A percentile compares a stretch with the other conserved stretches of the same genome.
Conservation (phyloP, 1,140 invertebrate species). For the Diachasmimorpha longicaudata region DNA sequence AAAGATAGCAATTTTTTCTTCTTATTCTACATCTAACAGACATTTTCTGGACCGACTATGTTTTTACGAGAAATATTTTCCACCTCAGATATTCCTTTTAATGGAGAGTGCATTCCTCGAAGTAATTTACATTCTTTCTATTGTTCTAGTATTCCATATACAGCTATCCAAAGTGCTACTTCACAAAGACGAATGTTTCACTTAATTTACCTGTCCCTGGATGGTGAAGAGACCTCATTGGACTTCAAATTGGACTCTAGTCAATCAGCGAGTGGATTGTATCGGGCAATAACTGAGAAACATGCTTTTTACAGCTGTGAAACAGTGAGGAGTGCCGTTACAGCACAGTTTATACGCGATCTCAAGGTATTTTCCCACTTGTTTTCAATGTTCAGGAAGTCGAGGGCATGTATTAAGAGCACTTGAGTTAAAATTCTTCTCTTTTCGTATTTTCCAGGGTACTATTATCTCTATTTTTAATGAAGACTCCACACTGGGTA, state of each 20-base stretch:
- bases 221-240: conserved; percentile 72
- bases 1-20: no score
- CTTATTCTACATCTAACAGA: no score
- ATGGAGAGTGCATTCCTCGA: no score
- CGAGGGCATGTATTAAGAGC: no score
- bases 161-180: conserved; percentile 80
- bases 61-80: no score
- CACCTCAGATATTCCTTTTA: no score
- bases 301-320: conserved; percentile 92
- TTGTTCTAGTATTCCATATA: conserved; percentile 78
- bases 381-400: neutral
- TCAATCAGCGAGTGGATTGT: conserved; percentile 78
- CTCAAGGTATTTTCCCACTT: conserved; percentile 68
- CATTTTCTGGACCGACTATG: no score
- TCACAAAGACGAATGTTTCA: conserved; percentile 77
- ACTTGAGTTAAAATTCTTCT: neutral
- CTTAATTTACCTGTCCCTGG: conserved; percentile 74
- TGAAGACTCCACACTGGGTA: conserved; percentile 83
- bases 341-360: conserved; percentile 86
- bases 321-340: conserved; percentile 85
- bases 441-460: conserved; percentile 61
- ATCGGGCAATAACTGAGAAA: conserved; percentile 88
- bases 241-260: conserved; percentile 82
- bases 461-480: conserved; percentile 92
- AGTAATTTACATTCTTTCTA: no score